These are phyloP conservation scores for Metallyticus violacea DNA, from an alignment of 2,888 invertebrate species.

Conservation along the genomic window DNA sequence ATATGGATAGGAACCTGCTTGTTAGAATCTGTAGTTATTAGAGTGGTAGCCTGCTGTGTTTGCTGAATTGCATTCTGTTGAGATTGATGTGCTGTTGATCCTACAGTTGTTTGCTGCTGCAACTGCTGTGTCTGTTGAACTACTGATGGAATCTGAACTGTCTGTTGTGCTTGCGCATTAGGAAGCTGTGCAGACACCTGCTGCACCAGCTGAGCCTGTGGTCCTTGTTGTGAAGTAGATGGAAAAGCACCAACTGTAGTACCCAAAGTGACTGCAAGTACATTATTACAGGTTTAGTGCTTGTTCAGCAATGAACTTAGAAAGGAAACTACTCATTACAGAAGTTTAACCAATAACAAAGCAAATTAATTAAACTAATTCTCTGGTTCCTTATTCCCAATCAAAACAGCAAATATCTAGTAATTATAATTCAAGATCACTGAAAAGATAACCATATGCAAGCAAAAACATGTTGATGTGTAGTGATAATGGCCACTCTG, in stretches of 20 bases:
- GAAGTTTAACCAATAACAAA: neutral
- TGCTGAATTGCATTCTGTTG: slow-evolving; percentile 44
- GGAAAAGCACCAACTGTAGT: neutral
- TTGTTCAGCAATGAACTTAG: too few species aligned
- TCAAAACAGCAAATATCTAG: too few species aligned
- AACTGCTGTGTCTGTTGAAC: slow-evolving; percentile 36
- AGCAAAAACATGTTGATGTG: too few species aligned
- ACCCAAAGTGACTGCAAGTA: neutral
- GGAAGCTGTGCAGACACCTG: slow-evolving; percentile 38
- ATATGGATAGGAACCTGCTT: slow-evolving; percentile 57
- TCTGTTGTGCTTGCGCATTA: slow-evolving; percentile 38
- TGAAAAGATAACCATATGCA: too few species aligned
- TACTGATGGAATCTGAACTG: slow-evolving; percentile 39
- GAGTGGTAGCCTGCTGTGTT: slow-evolving; percentile 17
- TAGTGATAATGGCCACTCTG: too few species aligned
- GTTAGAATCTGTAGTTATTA: slow-evolving; percentile 35
- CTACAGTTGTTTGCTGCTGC: slow-evolving; percentile 42
- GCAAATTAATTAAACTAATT: neutral
- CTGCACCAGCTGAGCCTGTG: slow-evolving; percentile 18
- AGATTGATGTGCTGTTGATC: slow-evolving; percentile 43
- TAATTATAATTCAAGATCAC: too few species aligned
- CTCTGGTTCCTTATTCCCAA: too few species aligned
- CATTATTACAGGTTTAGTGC: neutral
- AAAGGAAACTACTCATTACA: too few species aligned
- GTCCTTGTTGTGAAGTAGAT: neutral